phyloP scores from a whole-genome alignment of 2,888 invertebrate genomes.

The Phaedon cochleariae region DNA sequence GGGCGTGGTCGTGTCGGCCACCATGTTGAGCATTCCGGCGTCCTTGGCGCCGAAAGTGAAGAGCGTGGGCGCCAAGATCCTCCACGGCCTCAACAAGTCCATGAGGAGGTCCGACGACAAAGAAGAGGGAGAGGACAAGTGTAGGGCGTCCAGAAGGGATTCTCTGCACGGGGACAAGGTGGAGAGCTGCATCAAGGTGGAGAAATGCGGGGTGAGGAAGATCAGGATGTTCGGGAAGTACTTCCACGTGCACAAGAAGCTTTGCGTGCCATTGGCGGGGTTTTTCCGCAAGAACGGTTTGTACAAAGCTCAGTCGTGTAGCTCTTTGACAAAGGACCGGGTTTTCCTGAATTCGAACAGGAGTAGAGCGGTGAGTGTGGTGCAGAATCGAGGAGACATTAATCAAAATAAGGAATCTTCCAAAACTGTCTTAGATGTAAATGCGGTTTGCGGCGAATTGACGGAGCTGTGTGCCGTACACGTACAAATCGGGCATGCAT shows the following conservation, averaged over 20 bases:
- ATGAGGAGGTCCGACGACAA: too few species aligned
- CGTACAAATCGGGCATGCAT: constrained; percentile 66
- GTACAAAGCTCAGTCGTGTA: constrained; percentile 72
- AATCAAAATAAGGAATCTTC: constrained; percentile 63
- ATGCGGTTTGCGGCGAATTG: constrained; percentile 61
- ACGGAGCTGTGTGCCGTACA: constrained; percentile 67
- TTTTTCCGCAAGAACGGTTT: constrained; percentile 66
- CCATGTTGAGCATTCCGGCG: constrained; percentile 53
- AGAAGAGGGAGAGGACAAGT: constrained; percentile 50
- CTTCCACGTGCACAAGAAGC: constrained; percentile 73
- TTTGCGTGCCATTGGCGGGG: constrained; percentile 70
- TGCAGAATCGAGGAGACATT: constrained; percentile 64
- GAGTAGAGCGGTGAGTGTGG: constrained; percentile 59
- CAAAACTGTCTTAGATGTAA: constrained; percentile 53
- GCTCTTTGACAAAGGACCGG: constrained; percentile 67
- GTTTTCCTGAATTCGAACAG: constrained; percentile 25
- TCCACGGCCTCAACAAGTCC: constrained; percentile 61
- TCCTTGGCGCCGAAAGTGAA: constrained; percentile 60
- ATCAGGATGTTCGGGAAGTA: constrained; percentile 72
- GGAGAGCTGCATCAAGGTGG: constrained; percentile 50
- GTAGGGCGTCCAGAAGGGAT: constrained; percentile 46
- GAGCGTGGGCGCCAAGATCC: constrained; percentile 64
- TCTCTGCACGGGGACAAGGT: constrained; percentile 42
- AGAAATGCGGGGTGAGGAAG: constrained; percentile 59
- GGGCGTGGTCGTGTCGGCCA: constrained; percentile 55